Base-by-base conservation (phyloP, 2,797 vertebrate species). In the Hemitrygon akajei region DNA sequence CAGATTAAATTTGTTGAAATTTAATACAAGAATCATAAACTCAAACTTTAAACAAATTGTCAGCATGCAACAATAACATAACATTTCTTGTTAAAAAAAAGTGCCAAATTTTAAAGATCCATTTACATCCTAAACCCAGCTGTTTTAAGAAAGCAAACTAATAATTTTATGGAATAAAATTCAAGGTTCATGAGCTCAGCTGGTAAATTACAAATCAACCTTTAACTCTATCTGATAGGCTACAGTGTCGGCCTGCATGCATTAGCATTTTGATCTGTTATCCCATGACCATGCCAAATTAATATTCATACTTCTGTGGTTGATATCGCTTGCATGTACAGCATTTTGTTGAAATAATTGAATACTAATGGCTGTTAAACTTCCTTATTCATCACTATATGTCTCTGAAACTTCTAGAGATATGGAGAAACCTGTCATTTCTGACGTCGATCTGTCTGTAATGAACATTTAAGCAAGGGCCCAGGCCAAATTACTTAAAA, bases 351-450 rank as follows among this genome's bases (percentile, higher is more conserved):
- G 91, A 93, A 93, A 93, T 75, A 76, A 56, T 76, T 93, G 69
- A 93, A 76, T 75, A 27, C 73, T 40, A 76, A 27, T 93, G 69
- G 37, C 40, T 93, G 73, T 76, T 75, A 20, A 89, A 25, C 73
- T 93, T 93, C 73, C 71, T 93, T 76, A 93, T 93, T 93, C 40
- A 76, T 93, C 91, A 93, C n/a, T 69, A 20, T 93, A 47, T 93
- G 73, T 14, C 12, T 75, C 71, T 93, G 91, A 47, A 93, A 56
- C 16, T 93, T 76, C 69, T 30, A 56, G 22, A 47, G 22, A 69
- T 47, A 56, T 30, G 56, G 12, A 30, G 73, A 93, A 56, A 69
- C 63, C 86, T 69, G 86, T 69, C 63, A 89, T 25, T 47, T 40
- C 71, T n/a, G 71, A 76, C 56, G 47, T 22, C 34, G 40, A 76